Percentiles rank a stretch among this genome's conserved stretches.
phyloP scores from a whole-genome alignment of 2,797 vertebrate genomes.

The Leptodactylus fallax region DNA sequence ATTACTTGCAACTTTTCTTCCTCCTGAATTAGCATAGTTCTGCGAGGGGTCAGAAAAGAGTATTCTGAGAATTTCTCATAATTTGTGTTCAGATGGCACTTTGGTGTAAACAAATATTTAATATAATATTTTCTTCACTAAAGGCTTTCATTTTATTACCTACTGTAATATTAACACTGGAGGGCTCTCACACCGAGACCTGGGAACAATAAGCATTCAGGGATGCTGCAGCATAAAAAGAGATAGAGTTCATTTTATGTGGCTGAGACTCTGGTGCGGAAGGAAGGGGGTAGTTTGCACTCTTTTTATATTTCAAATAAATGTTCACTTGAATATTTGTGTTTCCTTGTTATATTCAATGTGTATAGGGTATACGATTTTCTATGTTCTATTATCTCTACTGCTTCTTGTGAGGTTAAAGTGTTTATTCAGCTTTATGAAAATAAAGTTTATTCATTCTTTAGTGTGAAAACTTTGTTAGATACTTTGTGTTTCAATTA shows the following conservation, averaged over 20 bases:
- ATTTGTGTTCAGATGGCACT: not conserved
- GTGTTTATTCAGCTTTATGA: not conserved
- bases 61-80: not conserved
- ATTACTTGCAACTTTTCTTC: not conserved
- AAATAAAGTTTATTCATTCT: not conserved
- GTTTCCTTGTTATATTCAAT: not conserved
- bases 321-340: not conserved
- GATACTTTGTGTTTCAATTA: not conserved
- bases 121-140: not conserved
- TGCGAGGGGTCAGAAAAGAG: not conserved
- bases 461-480: not conserved
- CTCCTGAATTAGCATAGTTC: not conserved
- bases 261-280: not conserved
- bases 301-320: not conserved
- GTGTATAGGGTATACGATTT: not conserved
- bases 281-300: not conserved
- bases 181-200: not conserved
- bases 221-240: not conserved
- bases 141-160: constrained; percentile 2
- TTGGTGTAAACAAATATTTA: not conserved
- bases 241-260: not conserved
- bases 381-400: not conserved
- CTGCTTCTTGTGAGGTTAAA: not conserved
- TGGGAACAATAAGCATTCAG: not conserved
- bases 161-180: constrained; percentile 6